Base-by-base conservation (phyloP, 2,888 invertebrate species). In the Drosophila niveifrons region DNA sequence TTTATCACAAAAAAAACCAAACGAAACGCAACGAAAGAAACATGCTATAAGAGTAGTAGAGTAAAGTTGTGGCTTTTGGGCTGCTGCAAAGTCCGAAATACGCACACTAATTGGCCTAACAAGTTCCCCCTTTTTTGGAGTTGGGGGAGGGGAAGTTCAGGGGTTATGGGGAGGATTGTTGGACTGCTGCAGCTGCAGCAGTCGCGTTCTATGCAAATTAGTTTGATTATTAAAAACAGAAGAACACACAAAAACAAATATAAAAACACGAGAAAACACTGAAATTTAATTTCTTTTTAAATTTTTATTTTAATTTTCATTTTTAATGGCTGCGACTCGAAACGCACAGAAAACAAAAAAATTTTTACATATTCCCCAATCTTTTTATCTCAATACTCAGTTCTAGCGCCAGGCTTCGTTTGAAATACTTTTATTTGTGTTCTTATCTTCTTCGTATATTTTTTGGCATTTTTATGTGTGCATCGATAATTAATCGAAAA, bases 41-140 rank as follows among this genome's bases (percentile, higher is more conserved):
- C 57, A 63, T 41, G 48, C 47, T 47, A 31, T 31, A 28, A 23
- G 23, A 23, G 23, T 23, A 23, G 23, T 23, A 23, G 23, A 23
- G 23, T 34, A 28, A 61, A 46, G 53, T 44, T 66, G 52, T 18
- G 52, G 58, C 63, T 71, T 67, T 74, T 72, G 71, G 67, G 53
- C 71, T 65, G 70, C 63, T 52, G 66, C 63, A 50, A 63, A 66
- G 69, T 55, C 78, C 78, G 64, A 72, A 72, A 73, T 80, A 80
- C 80, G 80, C 83, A 76, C 77, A 73, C 83, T 80, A 82, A 80
- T 80, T 80, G 83, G 80, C 77, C 66, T 75, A 82, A 82, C 80
- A 82, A 82, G 72, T 80, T 61, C 43, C 43, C 50, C 66, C 50
- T 61, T 41, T 0, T 29, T n/a, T n/a, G n/a, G 9, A n/a, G n/a